Evolutionary conservation across 2,888 invertebrate genomes (phyloP), one percentile per base, ranked within the genome.

Genomic region (Lithophane ornitopus): DNA sequence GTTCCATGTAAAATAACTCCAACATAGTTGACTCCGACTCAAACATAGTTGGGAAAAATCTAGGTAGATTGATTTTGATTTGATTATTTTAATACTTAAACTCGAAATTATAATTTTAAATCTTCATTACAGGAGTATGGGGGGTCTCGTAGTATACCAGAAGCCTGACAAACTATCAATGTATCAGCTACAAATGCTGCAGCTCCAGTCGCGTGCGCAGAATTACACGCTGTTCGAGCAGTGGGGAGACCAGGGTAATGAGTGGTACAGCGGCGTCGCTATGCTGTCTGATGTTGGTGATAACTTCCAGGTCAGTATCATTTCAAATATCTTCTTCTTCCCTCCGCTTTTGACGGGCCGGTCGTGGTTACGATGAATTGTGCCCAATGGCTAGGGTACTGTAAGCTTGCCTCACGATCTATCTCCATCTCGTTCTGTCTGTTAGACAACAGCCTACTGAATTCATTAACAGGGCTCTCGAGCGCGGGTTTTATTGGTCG

Each of bases 191-290:
- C 78, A 92, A 16, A 0, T 41, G 26, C 39, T 59, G 3, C 11
- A 44, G 1, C 14, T 54, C 8, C 44, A 16, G 19, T 78, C 0
- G 81, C 82, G 0, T 19, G 69, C 1, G 87, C 89, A 0, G 87
- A 85, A 90, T 16, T 97, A 94, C 74, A 92, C 97, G 0, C 92
- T 97, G 78, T 98, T 98, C 90, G 95, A 96, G 44, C 95, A 96
- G 80, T 95, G 95, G 89, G 98, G 98, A 0, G 97, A 98, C 88
- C 97, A 98, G 86, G 98, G 98, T 0, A 97, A 98, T 87, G 82
- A 90, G 3, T 98, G 98, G 98, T 94, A 96, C 44, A 96, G 97
- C 59, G 97, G 94, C 41, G 95, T 95, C 46, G 94, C 96, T 26
- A 87, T 90, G 81, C 95, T 97, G 72, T 94, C 90, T 19, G 91